Percentiles rank a stretch among this genome's conserved stretches.
phyloP scores from a whole-genome alignment of 2,888 invertebrate genomes.

The Xiphydria camelus region DNA sequence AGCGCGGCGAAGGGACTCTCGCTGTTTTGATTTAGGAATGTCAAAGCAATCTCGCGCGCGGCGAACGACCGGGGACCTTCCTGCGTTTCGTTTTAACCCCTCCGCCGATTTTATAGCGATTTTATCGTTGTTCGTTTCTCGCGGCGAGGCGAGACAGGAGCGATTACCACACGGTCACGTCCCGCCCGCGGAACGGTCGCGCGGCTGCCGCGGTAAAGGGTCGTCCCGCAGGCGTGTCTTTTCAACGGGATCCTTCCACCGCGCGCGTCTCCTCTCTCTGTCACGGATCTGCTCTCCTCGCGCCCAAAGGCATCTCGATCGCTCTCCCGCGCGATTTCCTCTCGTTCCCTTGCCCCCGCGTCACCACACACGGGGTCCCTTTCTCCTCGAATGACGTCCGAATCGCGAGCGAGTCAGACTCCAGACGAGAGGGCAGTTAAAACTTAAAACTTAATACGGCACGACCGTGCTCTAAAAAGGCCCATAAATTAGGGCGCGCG shows the following conservation, averaged over 20 bases:
- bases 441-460: constrained; percentile 21
- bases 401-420: constrained; percentile 6
- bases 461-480: constrained; percentile 18
- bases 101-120: constrained; percentile 28
- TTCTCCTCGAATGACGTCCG: background rate
- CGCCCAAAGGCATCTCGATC: background rate
- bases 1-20: constrained; percentile 13
- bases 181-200: constrained; percentile 19
- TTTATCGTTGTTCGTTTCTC: constrained; percentile 33
- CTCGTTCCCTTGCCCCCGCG: too few relatives aligned
- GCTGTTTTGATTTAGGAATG: constrained; percentile 42
- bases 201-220: background rate
- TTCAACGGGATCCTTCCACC: background rate
- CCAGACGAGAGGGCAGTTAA: constrained; percentile 9
- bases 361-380: too few relatives aligned
- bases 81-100: constrained; percentile 1
- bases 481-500: constrained; percentile 32
- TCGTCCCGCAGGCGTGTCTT: background rate
- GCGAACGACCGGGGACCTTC: constrained; percentile 8
- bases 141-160: constrained; percentile 31
- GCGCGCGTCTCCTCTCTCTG: background rate
- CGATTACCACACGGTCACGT: constrained; percentile 38
- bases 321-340: too few relatives aligned
- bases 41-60: constrained; percentile 38
- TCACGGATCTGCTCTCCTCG: too few relatives aligned